phyloP scores from a whole-genome alignment of 1,140 invertebrate species.

The Diploscapter pachys region DNA sequence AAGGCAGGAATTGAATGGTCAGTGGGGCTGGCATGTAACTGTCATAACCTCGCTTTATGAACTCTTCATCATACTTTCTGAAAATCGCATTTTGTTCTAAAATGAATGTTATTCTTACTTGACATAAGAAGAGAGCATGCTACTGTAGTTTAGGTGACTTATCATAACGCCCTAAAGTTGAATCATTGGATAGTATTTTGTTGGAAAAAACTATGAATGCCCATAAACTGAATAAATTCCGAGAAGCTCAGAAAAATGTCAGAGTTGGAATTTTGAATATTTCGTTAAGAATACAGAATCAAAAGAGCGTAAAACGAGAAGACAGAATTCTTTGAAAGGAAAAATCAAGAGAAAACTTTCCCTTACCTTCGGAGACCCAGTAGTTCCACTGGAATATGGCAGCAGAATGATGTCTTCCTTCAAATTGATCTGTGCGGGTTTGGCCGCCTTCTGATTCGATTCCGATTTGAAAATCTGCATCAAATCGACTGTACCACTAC shows the following conservation, averaged over 20 bases:
- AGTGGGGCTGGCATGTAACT: background rate
- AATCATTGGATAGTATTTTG: no score
- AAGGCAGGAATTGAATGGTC: constrained; percentile 14
- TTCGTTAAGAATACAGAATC: no score
- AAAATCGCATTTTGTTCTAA: background rate
- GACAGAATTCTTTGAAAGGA: no score
- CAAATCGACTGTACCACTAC: background rate
- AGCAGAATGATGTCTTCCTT: constrained; percentile 17
- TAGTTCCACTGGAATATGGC: constrained; percentile 29
- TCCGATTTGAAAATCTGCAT: background rate
- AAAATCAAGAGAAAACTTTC: background rate
- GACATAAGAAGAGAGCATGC: constrained; percentile 10
- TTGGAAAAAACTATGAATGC: no score
- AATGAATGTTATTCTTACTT: background rate
- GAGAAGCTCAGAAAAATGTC: no score
- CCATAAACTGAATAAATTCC: no score
- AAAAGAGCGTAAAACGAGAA: no score
- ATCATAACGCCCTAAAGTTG: constrained; percentile 12
- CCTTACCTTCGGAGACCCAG: constrained; percentile 18
- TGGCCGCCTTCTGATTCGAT: constrained; percentile 2
- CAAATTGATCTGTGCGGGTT: background rate
- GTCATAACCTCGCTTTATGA: constrained; percentile 2
- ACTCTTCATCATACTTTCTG: constrained; percentile 5
- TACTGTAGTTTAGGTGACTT: constrained; percentile 15
- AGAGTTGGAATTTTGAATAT: no score